Evolutionary conservation across 2,797 vertebrate genomes (phyloP).

Genomic region (Hemibagrus guttatus): DNA sequence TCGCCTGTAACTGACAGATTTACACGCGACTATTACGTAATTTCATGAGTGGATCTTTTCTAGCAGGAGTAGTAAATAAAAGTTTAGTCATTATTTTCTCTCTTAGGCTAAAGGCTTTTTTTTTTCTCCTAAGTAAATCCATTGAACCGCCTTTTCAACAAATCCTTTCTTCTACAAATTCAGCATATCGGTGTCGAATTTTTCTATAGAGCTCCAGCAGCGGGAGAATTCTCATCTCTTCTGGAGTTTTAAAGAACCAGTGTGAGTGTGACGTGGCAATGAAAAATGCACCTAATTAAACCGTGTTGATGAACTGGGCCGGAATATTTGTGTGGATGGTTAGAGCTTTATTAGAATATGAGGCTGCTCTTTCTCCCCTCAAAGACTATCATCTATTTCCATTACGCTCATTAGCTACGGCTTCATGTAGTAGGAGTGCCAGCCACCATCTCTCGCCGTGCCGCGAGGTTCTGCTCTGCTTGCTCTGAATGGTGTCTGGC

Average conservation of each 20-base stretch:
- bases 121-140: not conserved
- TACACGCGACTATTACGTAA: conserved; percentile 41
- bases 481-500: conserved; percentile 1
- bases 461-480: conserved; percentile 24
- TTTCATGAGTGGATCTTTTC: conserved; percentile 40
- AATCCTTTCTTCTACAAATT: conserved; percentile 12
- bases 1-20: conserved; percentile 44
- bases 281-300: conserved; percentile 60
- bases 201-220: not conserved
- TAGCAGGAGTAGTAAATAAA: conserved; percentile 47
- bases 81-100: conserved; percentile 17
- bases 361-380: conserved; percentile 33
- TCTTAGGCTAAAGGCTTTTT: not conserved
- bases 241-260: conserved; percentile 24
- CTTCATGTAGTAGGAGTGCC: conserved; percentile 36
- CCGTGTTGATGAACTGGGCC: conserved; percentile 57
- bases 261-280: conserved; percentile 28
- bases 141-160: not conserved
- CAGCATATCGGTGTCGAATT: not conserved
- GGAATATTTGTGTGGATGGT: conserved; percentile 49
- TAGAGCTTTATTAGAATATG: conserved; percentile 58
- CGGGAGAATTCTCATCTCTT: not conserved
- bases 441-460: conserved; percentile 4
- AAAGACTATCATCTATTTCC: conserved; percentile 54
- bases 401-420: conserved; percentile 50